Base-by-base conservation (phyloP, 1,140 invertebrate genomes). In the Proales similis region DNA sequence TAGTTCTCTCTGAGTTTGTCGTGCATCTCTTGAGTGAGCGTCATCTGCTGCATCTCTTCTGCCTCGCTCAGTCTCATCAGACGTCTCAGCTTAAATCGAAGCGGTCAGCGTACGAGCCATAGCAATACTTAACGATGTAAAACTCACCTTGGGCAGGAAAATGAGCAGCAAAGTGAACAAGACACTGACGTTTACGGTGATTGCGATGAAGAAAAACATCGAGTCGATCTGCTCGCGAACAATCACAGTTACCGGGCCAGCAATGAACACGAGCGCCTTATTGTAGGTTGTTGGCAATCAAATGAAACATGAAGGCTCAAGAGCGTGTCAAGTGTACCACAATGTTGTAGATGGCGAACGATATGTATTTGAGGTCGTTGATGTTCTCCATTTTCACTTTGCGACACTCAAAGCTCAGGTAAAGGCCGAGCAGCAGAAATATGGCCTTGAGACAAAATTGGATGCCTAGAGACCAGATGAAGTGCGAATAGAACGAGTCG, bases 271-370 rank as follows among this genome's bases (percentile, higher is more conserved):
- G 11, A 98, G 81, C 22, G 98, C 74, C 72, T 79, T 45, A n/a
- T 0, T 26, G 1, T 45, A 27, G 63, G 42, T 19, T 17, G 9
- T 14, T 12, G 0, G 3, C 48, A 14, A 47, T 17, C 3, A 48
- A 36, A 27, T 26, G 17, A 42, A 45, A 65, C 7, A 27, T 4
- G 12, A 12, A 27, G 27, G 4, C 4, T 42, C n/a, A 48, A 36
- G 24, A 26, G 5, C 26, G 30, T 36, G 9, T 11, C n/a, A 9
- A 24, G 69, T 73, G 71, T 68, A 79, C 89, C 60, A 94, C 92
- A 45, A 98, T 92, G 77, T 99, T 99, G 78, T 98, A 98, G 70
- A 98, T 96, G 67, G 90, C 90, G 89, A 99, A 94, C 65, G 91
- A 91, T 9, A 97, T 92, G 75, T 96, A 93, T 69, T 91, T 82